A percentile compares a stretch with the other conserved stretches of the same genome.
These are phyloP conservation scores for Pteropus alecto DNA, from an alignment of 2,113 vertebrate genomes.

Conservation along the genomic window DNA sequence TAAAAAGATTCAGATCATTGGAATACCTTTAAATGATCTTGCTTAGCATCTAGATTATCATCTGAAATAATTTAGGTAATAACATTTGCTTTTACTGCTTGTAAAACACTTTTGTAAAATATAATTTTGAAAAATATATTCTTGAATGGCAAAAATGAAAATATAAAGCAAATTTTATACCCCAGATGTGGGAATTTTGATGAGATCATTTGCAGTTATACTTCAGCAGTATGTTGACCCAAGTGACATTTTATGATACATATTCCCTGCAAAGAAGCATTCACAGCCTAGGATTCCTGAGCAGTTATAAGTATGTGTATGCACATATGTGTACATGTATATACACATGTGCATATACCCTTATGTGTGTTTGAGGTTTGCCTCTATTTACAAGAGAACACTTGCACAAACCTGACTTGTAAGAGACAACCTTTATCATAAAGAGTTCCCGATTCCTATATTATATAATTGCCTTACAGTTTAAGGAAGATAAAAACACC, in stretches of 20 bases:
- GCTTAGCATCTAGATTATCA: not conserved
- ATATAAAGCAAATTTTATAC: not conserved
- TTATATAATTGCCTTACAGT: not conserved
- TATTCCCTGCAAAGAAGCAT: not conserved
- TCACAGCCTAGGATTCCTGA: not conserved
- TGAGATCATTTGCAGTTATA: not conserved
- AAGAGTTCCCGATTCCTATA: not conserved
- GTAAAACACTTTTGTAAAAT: not conserved
- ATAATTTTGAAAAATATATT: not conserved
- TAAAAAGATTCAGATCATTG: not conserved
- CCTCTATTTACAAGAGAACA: not conserved
- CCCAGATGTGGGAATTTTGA: not conserved
- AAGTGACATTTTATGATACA: not conserved
- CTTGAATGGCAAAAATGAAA: not conserved
- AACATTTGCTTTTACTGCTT: not conserved
- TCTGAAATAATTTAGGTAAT: not conserved
- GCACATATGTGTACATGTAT: not conserved
- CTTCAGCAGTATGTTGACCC: not conserved
- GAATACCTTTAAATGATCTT: not conserved
- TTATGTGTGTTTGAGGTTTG: not conserved
- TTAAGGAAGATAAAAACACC: slow-evolving; percentile 5
- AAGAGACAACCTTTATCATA: not conserved
- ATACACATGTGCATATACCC: not conserved
- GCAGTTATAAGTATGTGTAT: not conserved
- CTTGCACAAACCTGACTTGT: not conserved